Evolutionary conservation across 1,140 invertebrate genomes (phyloP), one percentile per base, ranked within the genome.

Genomic region (Charaxes varanes): DNA sequence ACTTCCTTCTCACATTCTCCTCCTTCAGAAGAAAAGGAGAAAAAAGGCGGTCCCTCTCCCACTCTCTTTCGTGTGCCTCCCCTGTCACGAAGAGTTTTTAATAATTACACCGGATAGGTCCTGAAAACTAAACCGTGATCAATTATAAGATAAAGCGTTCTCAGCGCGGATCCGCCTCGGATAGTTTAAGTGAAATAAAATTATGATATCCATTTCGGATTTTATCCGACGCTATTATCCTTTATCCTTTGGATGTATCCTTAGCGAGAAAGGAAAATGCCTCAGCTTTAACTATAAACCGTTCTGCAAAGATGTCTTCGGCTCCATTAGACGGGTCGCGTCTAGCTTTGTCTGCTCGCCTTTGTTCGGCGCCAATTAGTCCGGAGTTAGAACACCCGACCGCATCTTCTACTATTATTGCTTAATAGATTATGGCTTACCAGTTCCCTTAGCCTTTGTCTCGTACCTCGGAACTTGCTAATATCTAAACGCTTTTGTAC

Each of bases 361-460:
- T 55, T 67, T 69, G 60, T 65, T 64, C 56, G 24, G 13, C 53
- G 34, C 53, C 65, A 69, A 69, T 69, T 69, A 69, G 65, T 53
- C 45, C 32, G 36, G 59, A 56, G 50, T 58, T 58, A 51, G 41
- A 48, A 42, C 45, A 38, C 41, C 24, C 45, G 43, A 40, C 40
- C 45, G 41, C 54, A 35, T 45, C 50, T 55, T 35, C 40, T 42
- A 26, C 57, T 51, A 60, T 62, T 67, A 71, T 71, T 67, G 59
- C 57, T 62, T 62, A 67, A 70, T 70, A 70, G 61, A 70, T 67
- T 62, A 59, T 54, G 47, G 54, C 50, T 57, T 50, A 53, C 49
- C 43, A 37, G 36, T 14, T 26, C 36, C 35, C 40, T 49, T 43
- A 34, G 35, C 48, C 56, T 60, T 64, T 57, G 57, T 54, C 45